Evolutionary conservation across 2,888 invertebrate genomes (phyloP).

Genomic region (Polia nebulosa): DNA sequence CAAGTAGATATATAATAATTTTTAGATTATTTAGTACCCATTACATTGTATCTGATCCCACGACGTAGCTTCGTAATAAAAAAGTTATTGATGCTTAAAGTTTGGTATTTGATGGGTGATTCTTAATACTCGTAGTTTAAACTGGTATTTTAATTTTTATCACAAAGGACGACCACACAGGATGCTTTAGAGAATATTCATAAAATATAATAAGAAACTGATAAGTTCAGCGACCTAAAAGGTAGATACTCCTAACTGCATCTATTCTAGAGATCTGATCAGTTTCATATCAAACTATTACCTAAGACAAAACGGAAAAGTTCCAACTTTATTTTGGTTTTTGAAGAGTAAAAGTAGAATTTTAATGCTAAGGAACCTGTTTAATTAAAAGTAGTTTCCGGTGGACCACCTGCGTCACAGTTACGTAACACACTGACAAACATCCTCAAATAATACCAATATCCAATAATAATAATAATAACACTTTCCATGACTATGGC

Average conservation of each 20-base stretch:
- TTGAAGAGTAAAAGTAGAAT: constrained; percentile 27
- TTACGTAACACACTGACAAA: constrained; percentile 25
- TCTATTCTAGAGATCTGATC: no score
- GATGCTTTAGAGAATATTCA: neutral
- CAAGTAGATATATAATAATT: constrained; percentile 17
- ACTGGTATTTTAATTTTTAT: neutral
- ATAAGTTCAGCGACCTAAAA: no score
- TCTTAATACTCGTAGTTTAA: neutral
- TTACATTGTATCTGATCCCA: neutral
- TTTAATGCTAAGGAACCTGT: constrained; percentile 11
- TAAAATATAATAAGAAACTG: neutral
- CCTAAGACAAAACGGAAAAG: neutral
- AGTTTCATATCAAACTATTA: no score
- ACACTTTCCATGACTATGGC: constrained; percentile 67
- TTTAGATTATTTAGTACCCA: constrained; percentile 13
- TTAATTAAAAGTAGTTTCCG: constrained; percentile 29
- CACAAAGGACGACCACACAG: neutral
- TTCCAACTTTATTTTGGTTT: neutral
- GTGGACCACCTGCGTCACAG: constrained; percentile 5
- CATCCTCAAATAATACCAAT: constrained; percentile 45
- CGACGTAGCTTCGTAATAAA: constrained; percentile 8
- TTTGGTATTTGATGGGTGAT: neutral
- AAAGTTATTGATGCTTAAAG: constrained; percentile 10
- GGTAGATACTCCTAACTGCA: no score
- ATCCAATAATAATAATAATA: constrained; percentile 53